A percentile compares a stretch with the other conserved stretches of the same genome.
Evolutionary conservation across 1,140 invertebrate genomes (phyloP).

Genomic region (Drosophila arizonae): DNA sequence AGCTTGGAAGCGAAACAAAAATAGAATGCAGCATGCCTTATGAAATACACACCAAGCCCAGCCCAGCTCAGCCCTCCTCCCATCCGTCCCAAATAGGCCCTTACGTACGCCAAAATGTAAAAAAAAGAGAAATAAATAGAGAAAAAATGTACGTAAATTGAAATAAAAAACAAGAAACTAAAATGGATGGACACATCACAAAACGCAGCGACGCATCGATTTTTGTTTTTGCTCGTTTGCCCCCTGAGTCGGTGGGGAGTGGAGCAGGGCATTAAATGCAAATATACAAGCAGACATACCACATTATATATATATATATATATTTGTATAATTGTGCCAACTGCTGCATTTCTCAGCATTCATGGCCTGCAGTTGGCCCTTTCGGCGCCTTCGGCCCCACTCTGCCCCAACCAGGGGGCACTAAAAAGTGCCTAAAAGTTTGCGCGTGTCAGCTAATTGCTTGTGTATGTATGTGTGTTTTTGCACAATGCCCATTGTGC

Average conservation of each 20-base stretch:
- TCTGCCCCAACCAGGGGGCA: conserved; percentile 4
- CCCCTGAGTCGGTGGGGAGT: not conserved
- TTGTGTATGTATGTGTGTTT: conserved; percentile 6
- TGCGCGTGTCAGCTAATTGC: conserved; percentile 53
- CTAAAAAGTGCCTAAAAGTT: conserved; percentile 42
- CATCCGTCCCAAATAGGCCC: conserved; percentile 12
- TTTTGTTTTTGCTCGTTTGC: conserved; percentile 35
- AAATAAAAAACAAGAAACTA: conserved; percentile 28
- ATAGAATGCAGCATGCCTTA: conserved; percentile 48
- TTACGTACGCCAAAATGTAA: conserved; percentile 7
- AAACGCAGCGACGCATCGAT: conserved; percentile 47
- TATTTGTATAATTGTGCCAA: conserved; percentile 8
- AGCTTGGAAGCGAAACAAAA: conserved; percentile 38
- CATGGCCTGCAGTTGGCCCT: conserved; percentile 16
- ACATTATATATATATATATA: no score
- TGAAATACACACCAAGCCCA: not conserved
- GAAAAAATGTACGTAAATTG: not conserved
- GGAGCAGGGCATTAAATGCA: not conserved
- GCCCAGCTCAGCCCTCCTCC: not conserved
- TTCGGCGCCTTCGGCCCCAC: not conserved
- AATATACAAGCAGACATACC: not conserved
- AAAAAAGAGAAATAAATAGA: not conserved
- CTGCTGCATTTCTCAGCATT: conserved; percentile 33
- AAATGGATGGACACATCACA: conserved; percentile 42
- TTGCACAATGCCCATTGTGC: conserved; percentile 10